Evolutionary conservation across 2,113 vertebrate genomes (phyloP).

Genomic region (Ginglymostoma cirratum): DNA sequence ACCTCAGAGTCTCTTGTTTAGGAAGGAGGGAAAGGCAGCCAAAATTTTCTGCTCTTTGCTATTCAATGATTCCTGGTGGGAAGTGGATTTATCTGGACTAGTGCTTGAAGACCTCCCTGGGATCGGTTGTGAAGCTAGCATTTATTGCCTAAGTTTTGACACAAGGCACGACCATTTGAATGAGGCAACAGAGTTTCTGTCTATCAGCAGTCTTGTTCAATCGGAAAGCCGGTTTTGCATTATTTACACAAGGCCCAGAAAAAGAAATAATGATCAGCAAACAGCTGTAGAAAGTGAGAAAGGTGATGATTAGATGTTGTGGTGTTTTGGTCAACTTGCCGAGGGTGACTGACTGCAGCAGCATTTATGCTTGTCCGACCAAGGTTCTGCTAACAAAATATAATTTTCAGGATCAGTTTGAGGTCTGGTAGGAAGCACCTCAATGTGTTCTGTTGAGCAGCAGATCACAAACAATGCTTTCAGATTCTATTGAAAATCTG

Average conservation of each 20-base stretch:
- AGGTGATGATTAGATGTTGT: not conserved
- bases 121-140: not conserved
- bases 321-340: not conserved
- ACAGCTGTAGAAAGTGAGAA: not conserved
- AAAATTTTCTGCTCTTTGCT: not conserved
- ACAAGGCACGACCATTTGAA: not conserved
- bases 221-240: not conserved
- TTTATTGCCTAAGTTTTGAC: not conserved
- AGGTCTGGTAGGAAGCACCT: not conserved
- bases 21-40: not conserved
- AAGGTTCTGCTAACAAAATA: not conserved
- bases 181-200: not conserved
- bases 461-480: not conserved
- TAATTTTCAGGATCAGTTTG: not conserved
- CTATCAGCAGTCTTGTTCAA: not conserved
- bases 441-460: not conserved
- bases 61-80: not conserved
- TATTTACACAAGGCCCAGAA: not conserved
- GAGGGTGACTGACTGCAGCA: not conserved
- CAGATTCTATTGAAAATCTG: not conserved
- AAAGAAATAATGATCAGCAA: not conserved
- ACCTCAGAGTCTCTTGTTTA: not conserved
- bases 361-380: not conserved
- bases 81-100: not conserved
- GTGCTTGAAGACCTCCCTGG: not conserved